Percentiles rank a stretch among this genome's conserved stretches.
These are phyloP conservation scores for Ardeotis arabs DNA, from an alignment of 2,113 vertebrate genomes.

Conservation along the genomic window DNA sequence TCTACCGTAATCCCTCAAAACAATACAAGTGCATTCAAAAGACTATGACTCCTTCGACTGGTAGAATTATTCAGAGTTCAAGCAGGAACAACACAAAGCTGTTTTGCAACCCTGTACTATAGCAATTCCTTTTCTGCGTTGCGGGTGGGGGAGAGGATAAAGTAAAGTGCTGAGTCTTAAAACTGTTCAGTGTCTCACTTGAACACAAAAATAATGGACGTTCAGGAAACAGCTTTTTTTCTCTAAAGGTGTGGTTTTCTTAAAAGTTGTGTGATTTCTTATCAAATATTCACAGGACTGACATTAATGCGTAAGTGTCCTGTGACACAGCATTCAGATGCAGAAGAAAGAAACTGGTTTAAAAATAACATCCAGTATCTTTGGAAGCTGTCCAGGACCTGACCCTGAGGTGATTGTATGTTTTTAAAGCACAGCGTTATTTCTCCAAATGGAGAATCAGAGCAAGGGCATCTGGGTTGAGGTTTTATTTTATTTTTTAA, in stretches of 20 bases:
- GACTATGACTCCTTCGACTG: conserved; percentile 8
- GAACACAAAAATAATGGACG: not conserved
- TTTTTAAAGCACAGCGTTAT: not conserved
- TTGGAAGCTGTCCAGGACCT: not conserved
- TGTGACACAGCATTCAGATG: not conserved
- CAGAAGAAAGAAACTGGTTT: not conserved
- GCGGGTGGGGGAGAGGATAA: not conserved
- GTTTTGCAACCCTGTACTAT: not conserved
- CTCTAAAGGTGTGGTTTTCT: not conserved
- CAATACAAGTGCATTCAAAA: conserved; percentile 3
- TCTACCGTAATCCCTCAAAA: conserved; percentile 53
- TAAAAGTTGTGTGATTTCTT: not conserved
- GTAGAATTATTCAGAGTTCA: conserved; percentile 46
- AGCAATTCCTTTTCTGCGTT: not conserved
- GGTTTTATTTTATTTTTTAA: not conserved
- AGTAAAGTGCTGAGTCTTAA: not conserved
- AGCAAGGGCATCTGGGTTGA: not conserved
- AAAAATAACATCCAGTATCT: not conserved
- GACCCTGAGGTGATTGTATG: not conserved
- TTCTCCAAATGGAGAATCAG: not conserved
- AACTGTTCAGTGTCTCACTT: not conserved
- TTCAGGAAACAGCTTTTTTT: not conserved
- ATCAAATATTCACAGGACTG: conserved; percentile 18
- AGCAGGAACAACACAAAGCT: conserved; percentile 49
- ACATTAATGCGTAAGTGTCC: not conserved